Conservation (phyloP, 1,140 invertebrate genomes). For the Elysia chlorotica region DNA sequence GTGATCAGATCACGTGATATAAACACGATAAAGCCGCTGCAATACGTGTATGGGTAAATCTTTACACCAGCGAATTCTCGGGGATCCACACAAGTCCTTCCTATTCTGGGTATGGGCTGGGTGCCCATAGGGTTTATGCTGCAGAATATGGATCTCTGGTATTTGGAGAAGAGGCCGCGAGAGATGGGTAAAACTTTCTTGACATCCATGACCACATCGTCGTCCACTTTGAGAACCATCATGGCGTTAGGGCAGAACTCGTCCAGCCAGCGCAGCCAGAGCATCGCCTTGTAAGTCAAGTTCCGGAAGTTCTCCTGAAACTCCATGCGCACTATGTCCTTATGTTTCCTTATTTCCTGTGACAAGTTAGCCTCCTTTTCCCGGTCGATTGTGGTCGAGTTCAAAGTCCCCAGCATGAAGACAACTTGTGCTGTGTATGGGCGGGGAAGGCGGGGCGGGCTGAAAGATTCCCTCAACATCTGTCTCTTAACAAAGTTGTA, state of each 20-base stretch:
- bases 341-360: slow-evolving; percentile 26
- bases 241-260: slow-evolving; percentile 69
- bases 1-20: slow-evolving; percentile 54
- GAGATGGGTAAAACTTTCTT: slow-evolving; percentile 48
- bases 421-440: slow-evolving; percentile 48
- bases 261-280: slow-evolving; percentile 81
- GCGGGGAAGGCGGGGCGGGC: slow-evolving; percentile 15
- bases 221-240: slow-evolving; percentile 85
- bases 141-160: slow-evolving; percentile 21
- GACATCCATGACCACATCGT: slow-evolving; percentile 82
- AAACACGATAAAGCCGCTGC: slow-evolving; percentile 56
- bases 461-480: slow-evolving; percentile 46
- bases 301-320: slow-evolving; percentile 45
- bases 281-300: slow-evolving; percentile 68
- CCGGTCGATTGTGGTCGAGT: slow-evolving; percentile 31
- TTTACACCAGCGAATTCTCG: slow-evolving; percentile 18
- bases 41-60: slow-evolving; percentile 42
- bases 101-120: slow-evolving; percentile 13
- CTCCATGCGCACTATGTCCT: slow-evolving; percentile 43
- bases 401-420: slow-evolving; percentile 72
- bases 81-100: slow-evolving; percentile 16
- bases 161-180: not conserved
- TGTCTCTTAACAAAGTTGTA: slow-evolving; percentile 29
- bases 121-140: not conserved
- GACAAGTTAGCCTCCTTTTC: slow-evolving; percentile 18